Conservation (phyloP, 2,888 invertebrate species). For the Neoitamus cyanurus region DNA sequence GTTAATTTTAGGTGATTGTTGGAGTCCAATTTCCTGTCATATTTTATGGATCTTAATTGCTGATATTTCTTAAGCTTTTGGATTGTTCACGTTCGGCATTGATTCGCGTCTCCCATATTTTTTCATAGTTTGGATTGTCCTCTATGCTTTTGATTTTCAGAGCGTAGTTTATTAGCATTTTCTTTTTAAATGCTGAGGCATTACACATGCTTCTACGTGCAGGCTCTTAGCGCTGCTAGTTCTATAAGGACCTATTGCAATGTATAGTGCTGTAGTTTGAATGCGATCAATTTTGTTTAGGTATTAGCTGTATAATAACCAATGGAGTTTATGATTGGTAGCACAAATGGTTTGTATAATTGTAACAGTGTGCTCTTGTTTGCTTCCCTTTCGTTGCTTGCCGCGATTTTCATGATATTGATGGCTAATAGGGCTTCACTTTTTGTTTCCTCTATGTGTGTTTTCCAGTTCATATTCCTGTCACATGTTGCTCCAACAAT, state of each 20-base stretch:
- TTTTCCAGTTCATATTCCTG: too few species aligned
- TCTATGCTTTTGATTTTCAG: neutral
- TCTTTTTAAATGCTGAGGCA: too few species aligned
- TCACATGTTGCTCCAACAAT: too few species aligned
- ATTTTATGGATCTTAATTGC: neutral
- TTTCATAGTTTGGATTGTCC: neutral
- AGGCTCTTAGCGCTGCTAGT: neutral
- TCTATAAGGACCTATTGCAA: neutral
- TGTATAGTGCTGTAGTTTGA: neutral
- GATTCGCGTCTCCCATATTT: neutral
- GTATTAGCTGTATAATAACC: neutral
- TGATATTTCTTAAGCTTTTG: neutral
- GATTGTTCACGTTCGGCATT: neutral
- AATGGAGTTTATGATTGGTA: neutral
- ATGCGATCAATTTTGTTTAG: neutral
- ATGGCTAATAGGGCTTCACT: too few species aligned
- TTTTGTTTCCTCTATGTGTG: too few species aligned
- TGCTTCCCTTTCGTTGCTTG: too few species aligned
- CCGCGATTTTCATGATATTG: too few species aligned
- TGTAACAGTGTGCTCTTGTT: neutral
- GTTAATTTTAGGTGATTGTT: neutral
- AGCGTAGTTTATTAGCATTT: neutral
- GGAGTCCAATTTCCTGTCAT: neutral
- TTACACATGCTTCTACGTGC: neutral
- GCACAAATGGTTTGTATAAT: neutral